These are phyloP conservation scores for Azorinus chamasolen DNA, from an alignment of 2,888 invertebrate genomes.

Conservation along the genomic window DNA sequence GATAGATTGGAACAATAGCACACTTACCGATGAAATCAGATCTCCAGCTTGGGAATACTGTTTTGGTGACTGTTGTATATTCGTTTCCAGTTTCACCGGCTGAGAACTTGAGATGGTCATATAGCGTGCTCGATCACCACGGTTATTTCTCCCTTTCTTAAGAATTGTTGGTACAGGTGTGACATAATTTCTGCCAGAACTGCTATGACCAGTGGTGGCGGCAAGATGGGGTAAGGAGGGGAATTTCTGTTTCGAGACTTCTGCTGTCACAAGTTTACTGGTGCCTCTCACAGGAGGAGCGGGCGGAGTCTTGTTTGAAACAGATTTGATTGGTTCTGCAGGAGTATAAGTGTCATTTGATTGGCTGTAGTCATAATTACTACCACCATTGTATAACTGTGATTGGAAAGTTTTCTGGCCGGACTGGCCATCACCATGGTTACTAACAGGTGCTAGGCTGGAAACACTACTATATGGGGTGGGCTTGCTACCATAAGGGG, in stretches of 20 bases:
- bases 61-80: constrained; percentile 65
- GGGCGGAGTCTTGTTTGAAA: constrained; percentile 45
- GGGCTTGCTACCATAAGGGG: constrained; percentile 26
- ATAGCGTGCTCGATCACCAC: constrained; percentile 89
- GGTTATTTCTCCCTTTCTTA: constrained; percentile 41
- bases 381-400: constrained; percentile 27
- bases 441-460: constrained; percentile 43
- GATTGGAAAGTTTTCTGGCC: constrained; percentile 56
- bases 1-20: too few relatives aligned
- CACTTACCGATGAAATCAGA: constrained; percentile 78
- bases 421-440: constrained; percentile 31
- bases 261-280: constrained; percentile 46
- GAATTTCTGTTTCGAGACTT: constrained; percentile 27
- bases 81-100: constrained; percentile 80
- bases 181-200: constrained; percentile 48
- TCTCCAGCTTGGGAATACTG: constrained; percentile 78
- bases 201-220: neutral
- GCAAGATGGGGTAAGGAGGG: constrained; percentile 1
- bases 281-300: constrained; percentile 59
- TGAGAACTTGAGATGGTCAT: constrained; percentile 91
- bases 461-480: constrained; percentile 55
- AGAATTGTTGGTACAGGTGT: constrained; percentile 50
- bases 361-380: constrained; percentile 32
- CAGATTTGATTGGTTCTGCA: constrained; percentile 41
- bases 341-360: constrained; percentile 53